Base-by-base conservation (phyloP, 2,113 vertebrate genomes). In the Atractosteus spatula region DNA sequence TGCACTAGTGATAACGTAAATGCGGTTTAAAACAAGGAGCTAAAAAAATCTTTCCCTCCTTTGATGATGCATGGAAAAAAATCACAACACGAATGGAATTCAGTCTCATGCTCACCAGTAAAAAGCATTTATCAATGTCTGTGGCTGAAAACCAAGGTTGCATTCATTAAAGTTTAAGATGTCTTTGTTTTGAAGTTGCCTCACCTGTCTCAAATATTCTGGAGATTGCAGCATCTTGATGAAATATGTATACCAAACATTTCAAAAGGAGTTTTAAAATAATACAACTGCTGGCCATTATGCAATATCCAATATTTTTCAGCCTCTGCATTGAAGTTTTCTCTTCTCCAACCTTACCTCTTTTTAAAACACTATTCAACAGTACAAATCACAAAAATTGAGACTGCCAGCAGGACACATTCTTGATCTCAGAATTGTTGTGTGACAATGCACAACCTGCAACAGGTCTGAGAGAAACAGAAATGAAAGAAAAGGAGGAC, bases 231-330 rank as follows among this genome's bases (percentile, higher is more conserved):
- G 41, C 11, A n/a, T 42, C 61, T 45, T 62, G 54, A 51, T 62
- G 42, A 75, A 67, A 76, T 72, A 72, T 77, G 43, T 44, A 72
- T 62, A 62, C 41, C 13, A 8, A 8, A 2, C 17, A 64, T 4
- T 41, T 64, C 2, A 7, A 17, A 10, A 64, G 12, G 62, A 41
- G 62, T 29, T 41, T 64, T 64, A 2, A 64, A 64, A 64, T 64
- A 64, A 17, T 64, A 64, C 7, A 4, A 41, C 62, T 41, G 17
- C 41, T 8, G 17, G 62, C 17, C 7, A 17, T 41, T 42, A 12
- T 59, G n/a, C 12, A 3, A n/a, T 59, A 12, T n/a, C 56, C n/a
- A 59, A 51, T 51, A 7, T 51, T 1, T 29, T 29, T 29, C 29
- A 29, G 29, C 29, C 29, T 29, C 29, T 29, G 29, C 29, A 29